Evolutionary conservation across 2,888 invertebrate species (phyloP).

Genomic region (Patella caerulea): DNA sequence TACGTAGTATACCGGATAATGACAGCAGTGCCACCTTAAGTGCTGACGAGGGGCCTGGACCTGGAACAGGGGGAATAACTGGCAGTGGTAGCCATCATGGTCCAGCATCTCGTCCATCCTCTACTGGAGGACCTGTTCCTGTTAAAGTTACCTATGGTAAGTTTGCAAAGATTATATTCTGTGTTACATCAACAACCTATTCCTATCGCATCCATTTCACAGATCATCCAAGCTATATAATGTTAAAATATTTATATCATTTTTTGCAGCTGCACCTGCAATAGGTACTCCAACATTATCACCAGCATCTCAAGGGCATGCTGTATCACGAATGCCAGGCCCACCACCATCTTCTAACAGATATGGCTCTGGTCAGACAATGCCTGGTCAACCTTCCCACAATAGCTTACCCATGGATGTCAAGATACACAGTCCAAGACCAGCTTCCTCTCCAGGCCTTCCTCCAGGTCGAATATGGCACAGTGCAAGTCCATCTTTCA

Average conservation of each 20-base stretch:
- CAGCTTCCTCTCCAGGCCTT: conserved; percentile 6
- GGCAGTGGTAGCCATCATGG: background rate
- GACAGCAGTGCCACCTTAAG: conserved; percentile 76
- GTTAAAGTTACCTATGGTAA: background rate
- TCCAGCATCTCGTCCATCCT: background rate
- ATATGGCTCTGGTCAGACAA: background rate
- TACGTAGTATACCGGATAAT: conserved; percentile 69
- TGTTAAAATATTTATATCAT: background rate
- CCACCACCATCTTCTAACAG: background rate
- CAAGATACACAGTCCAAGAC: conserved; percentile 19
- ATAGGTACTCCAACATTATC: conserved; percentile 46
- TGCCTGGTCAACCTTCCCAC: background rate
- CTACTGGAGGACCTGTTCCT: background rate
- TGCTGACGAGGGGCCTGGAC: conserved; percentile 82
- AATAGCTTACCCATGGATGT: background rate
- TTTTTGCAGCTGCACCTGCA: conserved; percentile 18
- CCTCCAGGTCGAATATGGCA: conserved; percentile 18
- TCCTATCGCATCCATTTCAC: no score
- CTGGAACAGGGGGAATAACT: conserved; percentile 14
- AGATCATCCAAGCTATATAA: no score
- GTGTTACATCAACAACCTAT: no score
- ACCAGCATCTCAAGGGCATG: conserved; percentile 17
- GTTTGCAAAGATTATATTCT: background rate
- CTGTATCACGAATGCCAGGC: background rate
- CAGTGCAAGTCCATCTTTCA: conserved; percentile 1